Evolutionary conservation across 2,888 invertebrate species (phyloP), one percentile per base, ranked within the genome.

Genomic region (Drosophila limbata): DNA sequence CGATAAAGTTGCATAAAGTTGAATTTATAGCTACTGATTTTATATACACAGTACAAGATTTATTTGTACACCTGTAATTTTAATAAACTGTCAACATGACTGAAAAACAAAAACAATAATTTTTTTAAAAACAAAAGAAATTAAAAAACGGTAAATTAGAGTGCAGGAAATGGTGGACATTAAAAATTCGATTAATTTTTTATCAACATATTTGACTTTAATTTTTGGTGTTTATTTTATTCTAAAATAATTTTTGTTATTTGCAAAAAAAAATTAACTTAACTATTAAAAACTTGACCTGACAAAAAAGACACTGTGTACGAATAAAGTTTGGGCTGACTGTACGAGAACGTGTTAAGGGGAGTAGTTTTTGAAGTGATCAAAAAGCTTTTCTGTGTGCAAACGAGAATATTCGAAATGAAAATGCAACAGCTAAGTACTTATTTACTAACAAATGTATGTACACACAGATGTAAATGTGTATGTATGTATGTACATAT

Each of bases 401-500:
- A 11, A 13, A 44, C 33, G 11, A 15, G n/a, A 59, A 33, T 59
- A 33, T 50, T 21, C 28, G 4, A 50, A 25, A n/a, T n/a, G 10
- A 21, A 61, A 53, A 53, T 63, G 62, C 55, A 48, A 48, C 63
- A 48, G 60, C 42, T 33, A 44, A 35, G 25, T 44, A 42, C 13
- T 19, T 17, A n/a, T n/a, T 25, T 35, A 15, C 44, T 13, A 21
- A 25, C 8, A 25, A 35, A 35, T 35, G 25, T 17, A 8, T 8
- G 4, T 25, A 52, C 11, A 25, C 11, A 39, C 25, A 25, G 10
- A 44, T 19, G 13, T 3, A 15, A 8, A 15, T 5, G 8, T 19
- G 13, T 2, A 11, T 17, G 13, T 10, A 13, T 21, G 6, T 28
- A 40, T 33, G n/a, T 47, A 17, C 4, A 2, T 28, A 19, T 15